These are phyloP conservation scores for Xiphorhynchus elegans DNA, from an alignment of 2,113 vertebrate species.

Conservation along the genomic window DNA sequence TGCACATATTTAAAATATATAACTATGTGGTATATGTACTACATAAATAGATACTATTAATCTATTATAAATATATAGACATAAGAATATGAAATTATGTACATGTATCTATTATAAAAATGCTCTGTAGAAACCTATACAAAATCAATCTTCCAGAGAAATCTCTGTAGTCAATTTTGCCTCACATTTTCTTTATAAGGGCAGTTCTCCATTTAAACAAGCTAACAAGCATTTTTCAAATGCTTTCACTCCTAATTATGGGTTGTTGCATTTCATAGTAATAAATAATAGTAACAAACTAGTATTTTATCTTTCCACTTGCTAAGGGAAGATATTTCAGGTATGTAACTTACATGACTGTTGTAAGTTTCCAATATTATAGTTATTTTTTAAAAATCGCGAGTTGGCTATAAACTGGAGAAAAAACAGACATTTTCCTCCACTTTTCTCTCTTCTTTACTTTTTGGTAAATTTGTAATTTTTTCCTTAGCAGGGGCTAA, in stretches of 20 bases:
- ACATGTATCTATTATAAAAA: not conserved
- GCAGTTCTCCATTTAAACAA: not conserved
- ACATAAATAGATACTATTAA: not conserved
- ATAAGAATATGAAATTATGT: not conserved
- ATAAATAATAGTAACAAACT: not conserved
- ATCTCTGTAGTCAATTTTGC: not conserved
- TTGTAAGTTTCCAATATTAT: not conserved
- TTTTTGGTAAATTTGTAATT: not conserved
- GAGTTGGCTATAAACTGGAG: rapidly evolving
- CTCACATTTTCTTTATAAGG: not conserved
- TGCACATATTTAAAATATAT: not conserved
- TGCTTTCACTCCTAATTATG: not conserved
- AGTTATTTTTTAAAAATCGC: not conserved
- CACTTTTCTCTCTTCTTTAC: not conserved
- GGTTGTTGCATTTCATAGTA: not conserved
- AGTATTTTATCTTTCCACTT: not conserved
- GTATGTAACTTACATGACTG: not conserved
- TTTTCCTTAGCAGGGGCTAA: not conserved
- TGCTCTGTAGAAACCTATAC: not conserved
- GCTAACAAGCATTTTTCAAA: not conserved
- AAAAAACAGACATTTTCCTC: not conserved
- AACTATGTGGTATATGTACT: not conserved
- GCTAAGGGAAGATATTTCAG: not conserved
- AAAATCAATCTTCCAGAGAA: not conserved
- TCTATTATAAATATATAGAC: not conserved